A percentile compares a stretch with the other conserved stretches of the same genome.
Conservation (phyloP, 2,888 invertebrate genomes). For the Acanthosepion esculentum region DNA sequence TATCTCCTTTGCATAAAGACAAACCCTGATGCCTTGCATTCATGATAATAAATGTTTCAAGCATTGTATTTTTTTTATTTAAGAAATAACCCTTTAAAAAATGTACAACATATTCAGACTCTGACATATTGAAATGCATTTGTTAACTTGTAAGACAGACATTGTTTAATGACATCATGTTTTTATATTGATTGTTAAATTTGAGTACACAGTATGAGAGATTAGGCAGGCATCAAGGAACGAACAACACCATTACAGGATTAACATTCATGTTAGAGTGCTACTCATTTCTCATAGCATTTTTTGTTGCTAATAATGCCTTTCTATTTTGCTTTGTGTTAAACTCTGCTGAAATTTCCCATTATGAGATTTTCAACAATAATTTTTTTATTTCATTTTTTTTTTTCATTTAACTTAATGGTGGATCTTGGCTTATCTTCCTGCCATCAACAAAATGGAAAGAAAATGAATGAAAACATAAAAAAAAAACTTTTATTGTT, state of each 20-base stretch:
- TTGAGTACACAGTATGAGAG: slow-evolving; percentile 18
- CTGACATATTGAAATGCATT: slow-evolving; percentile 33
- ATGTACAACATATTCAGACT: not conserved
- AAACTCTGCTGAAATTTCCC: slow-evolving; percentile 18
- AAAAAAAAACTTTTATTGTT: not conserved
- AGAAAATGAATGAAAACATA: not conserved
- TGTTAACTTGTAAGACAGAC: slow-evolving; percentile 7
- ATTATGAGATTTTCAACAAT: not conserved
- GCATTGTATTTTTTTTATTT: not conserved
- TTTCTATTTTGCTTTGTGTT: not conserved
- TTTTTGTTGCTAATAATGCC: not conserved
- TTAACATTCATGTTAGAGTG: not conserved
- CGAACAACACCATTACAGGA: slow-evolving; percentile 1
- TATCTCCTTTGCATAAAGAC: not conserved
- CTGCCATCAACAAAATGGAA: slow-evolving; percentile 16
- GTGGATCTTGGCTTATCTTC: slow-evolving; percentile 22
- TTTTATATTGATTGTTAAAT: not conserved
- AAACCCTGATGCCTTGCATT: not conserved
- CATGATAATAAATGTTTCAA: not conserved
- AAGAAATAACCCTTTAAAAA: not conserved
- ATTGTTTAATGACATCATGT: not conserved
- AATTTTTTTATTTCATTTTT: not conserved
- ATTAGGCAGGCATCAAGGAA: slow-evolving; percentile 4
- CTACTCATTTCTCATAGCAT: not conserved
- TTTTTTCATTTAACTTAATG: not conserved